These are phyloP conservation scores for Solenopsis invicta DNA, from an alignment of 1,140 invertebrate species.

Conservation along the genomic window DNA sequence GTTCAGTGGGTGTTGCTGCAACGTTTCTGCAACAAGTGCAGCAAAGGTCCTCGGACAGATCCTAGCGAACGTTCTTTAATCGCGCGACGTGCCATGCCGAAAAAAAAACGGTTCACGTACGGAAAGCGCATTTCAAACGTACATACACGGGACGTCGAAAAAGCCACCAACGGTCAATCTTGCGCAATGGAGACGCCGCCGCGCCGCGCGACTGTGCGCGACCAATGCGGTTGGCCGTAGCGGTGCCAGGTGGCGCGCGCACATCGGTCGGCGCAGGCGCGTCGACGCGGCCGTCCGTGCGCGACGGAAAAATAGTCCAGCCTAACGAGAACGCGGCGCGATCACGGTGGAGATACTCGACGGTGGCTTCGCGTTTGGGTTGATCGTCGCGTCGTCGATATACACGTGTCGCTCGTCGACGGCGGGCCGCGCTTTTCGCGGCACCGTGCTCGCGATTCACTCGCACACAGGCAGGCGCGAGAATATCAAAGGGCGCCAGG, in stretches of 20 bases:
- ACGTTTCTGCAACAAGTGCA: not conserved
- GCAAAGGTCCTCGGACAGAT: not conserved
- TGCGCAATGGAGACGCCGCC: not conserved
- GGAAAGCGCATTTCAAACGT: not conserved
- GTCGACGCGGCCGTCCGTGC: not conserved
- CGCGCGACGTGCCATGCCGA: not conserved
- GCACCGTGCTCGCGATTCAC: not conserved
- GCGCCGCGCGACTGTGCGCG: not conserved
- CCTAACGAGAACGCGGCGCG: constrained; percentile 44
- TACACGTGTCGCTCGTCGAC: no score
- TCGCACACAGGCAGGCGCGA: constrained; percentile 38
- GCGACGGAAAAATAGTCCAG: constrained; percentile 68
- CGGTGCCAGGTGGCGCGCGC: constrained; percentile 51
- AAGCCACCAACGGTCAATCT: not conserved
- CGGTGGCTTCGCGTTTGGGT: not conserved
- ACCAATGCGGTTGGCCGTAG: not conserved
- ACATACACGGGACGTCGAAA: not conserved
- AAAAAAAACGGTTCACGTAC: not conserved
- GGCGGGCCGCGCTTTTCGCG: not conserved
- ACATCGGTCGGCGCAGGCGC: constrained; percentile 37
- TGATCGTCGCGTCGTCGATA: not conserved
- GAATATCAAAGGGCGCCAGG: constrained; percentile 59
- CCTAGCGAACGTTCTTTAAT: not conserved
- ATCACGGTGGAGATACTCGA: constrained; percentile 50
- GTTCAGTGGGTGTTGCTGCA: not conserved